These are phyloP conservation scores for Trochalopteron elliotii DNA, from an alignment of 2,113 vertebrate species.

Conservation along the genomic window DNA sequence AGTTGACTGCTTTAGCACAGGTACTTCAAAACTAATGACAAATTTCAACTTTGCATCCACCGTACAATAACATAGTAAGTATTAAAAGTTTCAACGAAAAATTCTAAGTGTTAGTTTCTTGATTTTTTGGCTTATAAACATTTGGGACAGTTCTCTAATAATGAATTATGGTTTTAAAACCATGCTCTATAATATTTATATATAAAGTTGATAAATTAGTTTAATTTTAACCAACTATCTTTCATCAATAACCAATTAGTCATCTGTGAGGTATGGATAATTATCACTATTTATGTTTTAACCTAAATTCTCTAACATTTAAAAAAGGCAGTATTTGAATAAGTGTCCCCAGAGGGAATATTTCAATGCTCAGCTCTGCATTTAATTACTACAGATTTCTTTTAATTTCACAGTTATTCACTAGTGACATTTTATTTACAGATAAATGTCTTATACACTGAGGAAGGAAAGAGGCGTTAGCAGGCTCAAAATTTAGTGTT, in stretches of 20 bases:
- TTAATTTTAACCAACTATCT: not conserved
- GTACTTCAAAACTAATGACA: not conserved
- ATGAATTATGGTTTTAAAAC: not conserved
- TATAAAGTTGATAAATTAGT: not conserved
- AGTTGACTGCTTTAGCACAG: not conserved
- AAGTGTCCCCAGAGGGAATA: not conserved
- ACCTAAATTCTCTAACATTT: not conserved
- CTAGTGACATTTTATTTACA: conserved; percentile 26
- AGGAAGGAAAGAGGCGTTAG: not conserved
- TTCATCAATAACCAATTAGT: not conserved
- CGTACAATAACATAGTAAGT: not conserved
- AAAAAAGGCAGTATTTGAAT: not conserved
- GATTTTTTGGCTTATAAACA: not conserved
- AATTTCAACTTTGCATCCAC: not conserved
- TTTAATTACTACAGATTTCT: conserved; percentile 19
- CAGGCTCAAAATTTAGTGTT: not conserved
- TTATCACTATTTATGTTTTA: not conserved
- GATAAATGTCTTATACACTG: not conserved
- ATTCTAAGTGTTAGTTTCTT: not conserved
- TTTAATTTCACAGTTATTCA: conserved; percentile 39
- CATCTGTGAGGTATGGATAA: not conserved
- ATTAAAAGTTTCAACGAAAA: not conserved
- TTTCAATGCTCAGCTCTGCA: not conserved
- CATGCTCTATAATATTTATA: not conserved
- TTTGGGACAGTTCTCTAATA: not conserved